phyloP scores from a whole-genome alignment of 2,888 invertebrate species.

The Helicoverpa assulta region DNA sequence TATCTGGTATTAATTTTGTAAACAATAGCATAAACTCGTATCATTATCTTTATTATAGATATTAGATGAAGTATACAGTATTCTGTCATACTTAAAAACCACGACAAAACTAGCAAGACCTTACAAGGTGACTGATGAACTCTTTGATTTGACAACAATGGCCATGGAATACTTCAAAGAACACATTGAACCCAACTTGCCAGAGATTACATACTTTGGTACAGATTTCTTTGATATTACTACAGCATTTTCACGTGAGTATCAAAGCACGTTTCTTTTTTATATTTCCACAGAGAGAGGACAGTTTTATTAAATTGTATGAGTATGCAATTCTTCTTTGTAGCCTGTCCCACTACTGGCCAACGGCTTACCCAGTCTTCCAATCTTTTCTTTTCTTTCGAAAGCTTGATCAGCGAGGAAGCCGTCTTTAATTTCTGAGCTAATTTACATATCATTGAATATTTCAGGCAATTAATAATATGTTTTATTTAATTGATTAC shows the following conservation, averaged over 20 bases:
- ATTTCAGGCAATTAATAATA: neutral
- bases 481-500: constrained; percentile 44
- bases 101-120: constrained; percentile 96
- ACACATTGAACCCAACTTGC: constrained; percentile 96
- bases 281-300: neutral
- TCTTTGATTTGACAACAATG: constrained; percentile 98
- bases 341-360: too few species aligned
- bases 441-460: neutral
- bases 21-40: constrained; percentile 21
- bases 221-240: constrained; percentile 95
- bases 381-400: too few species aligned
- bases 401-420: too few species aligned
- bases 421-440: neutral
- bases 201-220: constrained; percentile 96
- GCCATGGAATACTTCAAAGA: constrained; percentile 99
- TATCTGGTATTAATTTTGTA: constrained; percentile 26
- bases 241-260: constrained; percentile 92
- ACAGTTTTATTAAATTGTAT: neutral
- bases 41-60: constrained; percentile 90
- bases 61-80: constrained; percentile 97
- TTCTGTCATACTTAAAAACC: constrained; percentile 95
- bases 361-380: too few species aligned
- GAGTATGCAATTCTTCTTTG: neutral
- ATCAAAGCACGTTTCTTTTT: constrained; percentile 30
- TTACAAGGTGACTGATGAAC: constrained; percentile 97